phyloP scores from a whole-genome alignment of 2,888 invertebrate species.

The Phytoseiulus persimilis region DNA sequence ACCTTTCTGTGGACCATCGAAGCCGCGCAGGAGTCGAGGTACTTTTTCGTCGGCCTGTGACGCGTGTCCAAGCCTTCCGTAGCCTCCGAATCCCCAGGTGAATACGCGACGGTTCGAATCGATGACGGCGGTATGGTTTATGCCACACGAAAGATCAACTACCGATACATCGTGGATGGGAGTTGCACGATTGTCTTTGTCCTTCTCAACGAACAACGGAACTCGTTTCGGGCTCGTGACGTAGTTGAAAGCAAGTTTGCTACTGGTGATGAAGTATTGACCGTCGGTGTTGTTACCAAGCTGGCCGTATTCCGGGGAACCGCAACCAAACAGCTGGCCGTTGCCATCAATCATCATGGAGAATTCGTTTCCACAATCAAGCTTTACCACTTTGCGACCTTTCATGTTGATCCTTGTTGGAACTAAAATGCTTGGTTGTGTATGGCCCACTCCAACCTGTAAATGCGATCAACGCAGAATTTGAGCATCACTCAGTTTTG shows the following conservation, averaged over 20 bases:
- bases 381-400: constrained; percentile 76
- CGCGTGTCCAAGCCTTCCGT: constrained; percentile 83
- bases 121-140: constrained; percentile 75
- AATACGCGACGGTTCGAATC: constrained; percentile 79
- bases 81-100: constrained; percentile 93
- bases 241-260: constrained; percentile 75
- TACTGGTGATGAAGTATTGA: constrained; percentile 81
- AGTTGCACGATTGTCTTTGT: constrained; percentile 69
- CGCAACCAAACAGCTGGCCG: constrained; percentile 80
- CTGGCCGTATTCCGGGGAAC: constrained; percentile 84
- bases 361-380: constrained; percentile 85
- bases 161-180: constrained; percentile 74
- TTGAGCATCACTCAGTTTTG: too few species aligned
- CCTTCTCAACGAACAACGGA: constrained; percentile 75
- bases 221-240: constrained; percentile 76
- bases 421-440: neutral
- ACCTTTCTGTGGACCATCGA: constrained; percentile 74
- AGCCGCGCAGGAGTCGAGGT: constrained; percentile 72
- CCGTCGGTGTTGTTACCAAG: constrained; percentile 78
- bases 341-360: constrained; percentile 80
- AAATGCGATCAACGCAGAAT: neutral
- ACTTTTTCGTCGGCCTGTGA: constrained; percentile 85
- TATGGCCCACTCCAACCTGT: constrained; percentile 21
- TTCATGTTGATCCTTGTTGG: constrained; percentile 49
- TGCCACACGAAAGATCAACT: constrained; percentile 79